A percentile compares a stretch with the other conserved stretches of the same genome.
These are phyloP conservation scores for Phoebastria nigripes DNA, from an alignment of 2,797 vertebrate genomes.

Conservation along the genomic window DNA sequence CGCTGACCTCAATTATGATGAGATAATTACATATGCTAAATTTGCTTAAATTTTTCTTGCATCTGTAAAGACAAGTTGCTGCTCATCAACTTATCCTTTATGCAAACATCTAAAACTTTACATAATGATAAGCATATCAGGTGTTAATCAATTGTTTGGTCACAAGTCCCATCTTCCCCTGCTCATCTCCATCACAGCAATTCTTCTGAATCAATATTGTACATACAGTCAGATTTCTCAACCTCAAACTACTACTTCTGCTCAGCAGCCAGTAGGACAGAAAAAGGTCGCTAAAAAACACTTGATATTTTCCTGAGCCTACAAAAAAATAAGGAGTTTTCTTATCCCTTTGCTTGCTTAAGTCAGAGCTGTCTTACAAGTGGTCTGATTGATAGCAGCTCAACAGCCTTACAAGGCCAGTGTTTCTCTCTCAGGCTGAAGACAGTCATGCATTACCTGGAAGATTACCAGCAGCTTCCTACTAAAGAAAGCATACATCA, in stretches of 20 bases:
- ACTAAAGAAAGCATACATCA: background rate
- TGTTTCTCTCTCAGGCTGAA: background rate
- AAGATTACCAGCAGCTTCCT: background rate
- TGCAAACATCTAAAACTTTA: background rate
- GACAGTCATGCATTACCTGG: background rate
- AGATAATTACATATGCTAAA: background rate
- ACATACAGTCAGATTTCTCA: background rate
- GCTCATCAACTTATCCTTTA: background rate
- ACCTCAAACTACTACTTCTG: background rate
- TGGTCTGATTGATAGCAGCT: background rate
- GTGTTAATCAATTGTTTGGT: background rate
- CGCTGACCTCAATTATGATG: background rate
- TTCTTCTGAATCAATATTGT: background rate
- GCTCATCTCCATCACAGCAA: background rate
- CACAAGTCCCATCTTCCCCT: background rate
- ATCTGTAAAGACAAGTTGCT: background rate
- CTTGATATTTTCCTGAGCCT: background rate
- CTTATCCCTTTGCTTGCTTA: background rate
- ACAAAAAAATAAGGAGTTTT: background rate
- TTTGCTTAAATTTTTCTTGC: background rate
- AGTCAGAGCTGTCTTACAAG: background rate
- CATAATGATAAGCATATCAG: accelerated
- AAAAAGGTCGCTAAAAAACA: background rate
- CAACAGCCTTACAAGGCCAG: background rate
- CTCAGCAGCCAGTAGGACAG: background rate